These are phyloP conservation scores for Trichomycterus rosablanca DNA, from an alignment of 2,113 vertebrate species.

Conservation along the genomic window DNA sequence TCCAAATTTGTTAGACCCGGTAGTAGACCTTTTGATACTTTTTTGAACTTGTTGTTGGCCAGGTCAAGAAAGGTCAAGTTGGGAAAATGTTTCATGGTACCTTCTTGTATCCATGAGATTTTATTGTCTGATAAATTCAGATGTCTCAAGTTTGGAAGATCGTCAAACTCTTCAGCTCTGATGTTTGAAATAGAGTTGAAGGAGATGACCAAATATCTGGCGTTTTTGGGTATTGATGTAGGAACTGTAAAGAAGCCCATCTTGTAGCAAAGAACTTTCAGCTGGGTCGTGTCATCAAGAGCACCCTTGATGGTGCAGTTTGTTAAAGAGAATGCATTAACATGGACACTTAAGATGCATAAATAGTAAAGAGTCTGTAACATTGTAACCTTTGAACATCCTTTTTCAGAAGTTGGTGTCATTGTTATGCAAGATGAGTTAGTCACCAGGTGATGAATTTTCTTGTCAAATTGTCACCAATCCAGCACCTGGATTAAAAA, in stretches of 20 bases:
- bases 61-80: constrained; percentile 31
- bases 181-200: constrained; percentile 31
- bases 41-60: constrained; percentile 18
- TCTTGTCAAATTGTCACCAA: not conserved
- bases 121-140: constrained; percentile 35
- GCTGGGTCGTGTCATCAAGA: not conserved
- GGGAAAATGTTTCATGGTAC: constrained; percentile 20
- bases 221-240: not conserved
- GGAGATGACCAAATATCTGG: constrained; percentile 29
- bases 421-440: not conserved
- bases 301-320: constrained; percentile 27
- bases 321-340: constrained; percentile 29
- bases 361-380: not conserved
- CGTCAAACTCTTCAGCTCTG: constrained; percentile 12
- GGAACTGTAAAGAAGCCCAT: constrained; percentile 34
- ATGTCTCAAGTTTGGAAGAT: constrained; percentile 29
- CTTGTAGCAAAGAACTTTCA: constrained; percentile 33
- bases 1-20: not conserved
- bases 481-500: too few species aligned
- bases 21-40: constrained; percentile 7
- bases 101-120: constrained; percentile 32
- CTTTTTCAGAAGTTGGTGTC: not conserved
- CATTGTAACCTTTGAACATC: not conserved
- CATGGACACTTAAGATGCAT: not conserved
- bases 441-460: not conserved